These are phyloP conservation scores for Caenorhabditis panamensis DNA, from an alignment of 2,888 invertebrate genomes.

Conservation along the genomic window DNA sequence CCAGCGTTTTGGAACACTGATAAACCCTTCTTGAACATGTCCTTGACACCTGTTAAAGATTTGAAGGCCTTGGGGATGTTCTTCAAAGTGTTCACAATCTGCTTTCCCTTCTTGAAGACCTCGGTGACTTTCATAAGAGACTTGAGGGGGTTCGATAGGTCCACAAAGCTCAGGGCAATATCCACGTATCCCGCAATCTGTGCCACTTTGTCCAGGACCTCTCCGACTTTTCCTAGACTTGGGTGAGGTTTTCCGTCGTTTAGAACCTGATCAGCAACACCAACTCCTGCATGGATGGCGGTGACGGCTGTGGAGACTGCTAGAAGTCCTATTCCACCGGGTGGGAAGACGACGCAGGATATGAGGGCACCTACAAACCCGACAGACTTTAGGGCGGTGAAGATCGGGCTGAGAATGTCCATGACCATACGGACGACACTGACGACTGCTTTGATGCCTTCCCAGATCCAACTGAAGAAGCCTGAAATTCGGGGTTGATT, in stretches of 20 bases:
- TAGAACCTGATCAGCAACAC: neutral
- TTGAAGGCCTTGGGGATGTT: no score
- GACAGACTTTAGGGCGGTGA: neutral
- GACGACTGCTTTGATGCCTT: neutral
- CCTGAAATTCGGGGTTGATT: neutral
- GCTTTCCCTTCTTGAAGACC: neutral
- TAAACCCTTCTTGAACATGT: no score
- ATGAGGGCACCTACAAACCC: neutral
- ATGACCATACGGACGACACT: neutral
- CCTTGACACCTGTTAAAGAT: no score
- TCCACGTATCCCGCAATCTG: neutral
- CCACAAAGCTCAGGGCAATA: neutral
- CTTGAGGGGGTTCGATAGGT: neutral
- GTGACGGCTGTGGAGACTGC: neutral
- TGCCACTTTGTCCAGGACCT: neutral
- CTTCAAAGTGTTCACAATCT: neutral
- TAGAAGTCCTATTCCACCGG: neutral
- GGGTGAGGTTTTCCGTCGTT: constrained; percentile 4
- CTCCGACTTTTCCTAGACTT: neutral
- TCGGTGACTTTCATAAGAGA: neutral
- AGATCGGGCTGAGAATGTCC: constrained; percentile 2
- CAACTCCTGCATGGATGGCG: neutral
- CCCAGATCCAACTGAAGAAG: neutral
- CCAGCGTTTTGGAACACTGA: no score
- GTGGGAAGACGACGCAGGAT: neutral